These are phyloP conservation scores for Eira barbara DNA, from an alignment of 2,113 vertebrate species.

Conservation along the genomic window DNA sequence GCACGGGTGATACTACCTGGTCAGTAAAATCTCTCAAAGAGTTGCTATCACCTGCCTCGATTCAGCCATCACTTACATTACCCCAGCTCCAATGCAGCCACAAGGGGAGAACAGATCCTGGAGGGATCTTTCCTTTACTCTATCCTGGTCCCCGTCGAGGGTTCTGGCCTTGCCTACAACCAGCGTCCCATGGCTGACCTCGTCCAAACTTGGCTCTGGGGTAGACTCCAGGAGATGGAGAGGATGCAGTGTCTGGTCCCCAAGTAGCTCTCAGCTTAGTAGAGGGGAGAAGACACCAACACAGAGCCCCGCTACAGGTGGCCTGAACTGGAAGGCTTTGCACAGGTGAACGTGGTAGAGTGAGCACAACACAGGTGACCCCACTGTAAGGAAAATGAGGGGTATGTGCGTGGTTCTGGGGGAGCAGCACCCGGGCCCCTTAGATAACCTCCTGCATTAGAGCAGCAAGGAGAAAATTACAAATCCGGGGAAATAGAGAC, in stretches of 20 bases:
- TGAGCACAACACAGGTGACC: not conserved
- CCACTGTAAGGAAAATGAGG: not conserved
- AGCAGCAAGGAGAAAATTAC: not conserved
- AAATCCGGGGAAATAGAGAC: not conserved
- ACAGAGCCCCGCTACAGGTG: not conserved
- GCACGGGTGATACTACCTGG: not conserved
- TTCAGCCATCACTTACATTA: not conserved
- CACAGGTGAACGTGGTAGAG: rapidly evolving
- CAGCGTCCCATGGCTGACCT: not conserved
- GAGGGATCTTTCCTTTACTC: not conserved
- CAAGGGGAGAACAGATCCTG: not conserved
- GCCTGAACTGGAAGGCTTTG: not conserved
- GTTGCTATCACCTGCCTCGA: not conserved
- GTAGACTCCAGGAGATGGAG: not conserved
- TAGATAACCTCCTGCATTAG: not conserved
- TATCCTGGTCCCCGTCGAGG: not conserved
- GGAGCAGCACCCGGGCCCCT: not conserved
- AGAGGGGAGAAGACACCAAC: not conserved
- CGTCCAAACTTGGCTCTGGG: not conserved
- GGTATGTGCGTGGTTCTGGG: not conserved
- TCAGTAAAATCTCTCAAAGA: not conserved
- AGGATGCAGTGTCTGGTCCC: not conserved
- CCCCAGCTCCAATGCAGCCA: not conserved
- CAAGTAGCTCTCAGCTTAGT: not conserved
- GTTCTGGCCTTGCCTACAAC: not conserved